Evolutionary conservation across 2,113 vertebrate species (phyloP).

Genomic region (Pygoscelis antarcticus): DNA sequence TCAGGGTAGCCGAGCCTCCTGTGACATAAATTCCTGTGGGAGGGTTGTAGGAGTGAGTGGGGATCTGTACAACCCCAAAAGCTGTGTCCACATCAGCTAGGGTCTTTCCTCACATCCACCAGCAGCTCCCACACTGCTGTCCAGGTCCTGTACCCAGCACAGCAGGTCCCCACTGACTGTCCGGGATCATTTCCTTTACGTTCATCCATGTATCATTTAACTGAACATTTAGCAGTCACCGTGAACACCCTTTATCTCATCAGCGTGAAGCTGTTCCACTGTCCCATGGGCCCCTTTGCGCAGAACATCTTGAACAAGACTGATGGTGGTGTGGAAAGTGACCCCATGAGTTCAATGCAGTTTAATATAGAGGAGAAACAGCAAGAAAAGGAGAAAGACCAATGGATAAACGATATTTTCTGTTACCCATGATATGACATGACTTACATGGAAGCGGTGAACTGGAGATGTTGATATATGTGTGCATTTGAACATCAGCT

Average conservation of each 20-base stretch:
- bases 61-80: not conserved
- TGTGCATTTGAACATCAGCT: no score
- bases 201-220: not conserved
- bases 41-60: not conserved
- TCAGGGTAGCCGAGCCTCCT: not conserved
- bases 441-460: not conserved
- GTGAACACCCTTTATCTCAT: not conserved
- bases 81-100: not conserved
- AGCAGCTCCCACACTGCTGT: not conserved
- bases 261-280: rapidly evolving
- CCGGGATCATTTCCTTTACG: not conserved
- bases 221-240: not conserved
- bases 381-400: not conserved
- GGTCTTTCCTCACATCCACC: not conserved
- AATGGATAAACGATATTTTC: not conserved
- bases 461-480: not conserved
- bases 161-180: not conserved
- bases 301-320: not conserved
- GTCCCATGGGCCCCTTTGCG: not conserved
- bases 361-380: not conserved
- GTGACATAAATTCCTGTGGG: not conserved
- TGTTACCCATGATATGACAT: not conserved
- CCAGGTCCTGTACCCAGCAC: not conserved
- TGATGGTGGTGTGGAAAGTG: not conserved
- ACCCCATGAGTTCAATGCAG: not conserved